Conservation (phyloP, 2,888 invertebrate species). For the Tryphoninae sp. region DNA sequence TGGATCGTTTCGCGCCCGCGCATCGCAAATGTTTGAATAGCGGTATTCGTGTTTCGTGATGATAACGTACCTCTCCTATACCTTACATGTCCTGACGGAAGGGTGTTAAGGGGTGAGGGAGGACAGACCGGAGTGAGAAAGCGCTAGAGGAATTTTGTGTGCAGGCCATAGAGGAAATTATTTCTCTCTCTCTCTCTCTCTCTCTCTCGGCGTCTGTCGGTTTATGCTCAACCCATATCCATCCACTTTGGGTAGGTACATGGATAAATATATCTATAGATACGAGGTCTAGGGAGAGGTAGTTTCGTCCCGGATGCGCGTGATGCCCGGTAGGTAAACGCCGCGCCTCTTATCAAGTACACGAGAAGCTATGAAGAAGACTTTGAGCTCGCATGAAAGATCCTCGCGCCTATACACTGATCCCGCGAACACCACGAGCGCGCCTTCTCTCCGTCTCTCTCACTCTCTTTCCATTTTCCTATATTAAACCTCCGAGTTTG, state of each 20-base stretch:
- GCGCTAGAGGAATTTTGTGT: conserved; percentile 10
- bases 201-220: conserved; percentile 2
- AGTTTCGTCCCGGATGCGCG: conserved; percentile 50
- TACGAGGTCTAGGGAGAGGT: conserved; percentile 10
- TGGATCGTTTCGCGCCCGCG: conserved; percentile 32
- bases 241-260: not conserved
- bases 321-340: conserved; percentile 47
- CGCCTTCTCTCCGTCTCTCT: too few species aligned
- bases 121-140: not conserved
- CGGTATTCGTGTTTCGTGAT: conserved; percentile 56
- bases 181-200: conserved; percentile 2
- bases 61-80: conserved; percentile 44
- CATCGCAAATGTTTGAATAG: conserved; percentile 55
- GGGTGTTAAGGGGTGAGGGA: not conserved
- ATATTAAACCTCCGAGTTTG: conserved; percentile 11
- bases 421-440: not conserved
- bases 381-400: conserved; percentile 24
- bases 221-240: conserved; percentile 27
- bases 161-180: conserved; percentile 17
- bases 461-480: not conserved
- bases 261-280: not conserved
- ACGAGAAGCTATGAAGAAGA: conserved; percentile 37
- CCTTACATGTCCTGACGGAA: conserved; percentile 18
- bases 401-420: conserved; percentile 17
- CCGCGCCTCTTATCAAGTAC: conserved; percentile 39